Base-by-base conservation (phyloP, 2,113 vertebrate species). In the Phaethornis superciliosus region DNA sequence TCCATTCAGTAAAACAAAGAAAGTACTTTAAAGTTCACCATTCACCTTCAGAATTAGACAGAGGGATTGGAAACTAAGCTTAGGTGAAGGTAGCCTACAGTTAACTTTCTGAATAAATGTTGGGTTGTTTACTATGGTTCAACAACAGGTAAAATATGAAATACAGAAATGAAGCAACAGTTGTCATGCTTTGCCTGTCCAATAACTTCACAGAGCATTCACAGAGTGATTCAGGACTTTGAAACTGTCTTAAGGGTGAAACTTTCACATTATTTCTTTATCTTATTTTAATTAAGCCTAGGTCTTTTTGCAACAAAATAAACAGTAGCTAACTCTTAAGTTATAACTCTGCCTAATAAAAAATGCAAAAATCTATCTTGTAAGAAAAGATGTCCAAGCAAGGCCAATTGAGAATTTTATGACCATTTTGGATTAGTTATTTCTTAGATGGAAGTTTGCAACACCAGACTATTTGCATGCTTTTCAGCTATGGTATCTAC, bases 351-450 rank as follows among this genome's bases (percentile, higher is more conserved):
- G 80, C 52, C 59, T 60, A 67, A 28, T 21, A 93, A 93, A 89
- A 68, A 94, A 94, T 63, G 49, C 19, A 69, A 88, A 79, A 74
- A 78, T 54, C 59, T 78, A 94, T 92, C 78, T 90, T 67, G 77
- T 70, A 89, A 79, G 83, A 92, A 90, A 89, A 94, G 63, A 94
- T 94, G 72, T 49, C 69, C 64, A 86, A 93, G 58, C 54, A 77
- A 88, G 20, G 65, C 56, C n/a, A n/a, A 35, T 90, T 92, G 22
- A 88, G 51, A 63, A 78, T 82, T 95, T 86, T 81, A 85, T 64
- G 52, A 83, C 64, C 27, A 49, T 74, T 93, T 95, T 86, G 88
- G 47, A 93, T 95, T 94, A 96, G 94, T 95, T 90, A 94, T 95
- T 96, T 95, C 85, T 95, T 89, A 95, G 87, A 65, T 67, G 71